phyloP scores from a whole-genome alignment of 2,888 invertebrate species.

The Tachina grossa region DNA sequence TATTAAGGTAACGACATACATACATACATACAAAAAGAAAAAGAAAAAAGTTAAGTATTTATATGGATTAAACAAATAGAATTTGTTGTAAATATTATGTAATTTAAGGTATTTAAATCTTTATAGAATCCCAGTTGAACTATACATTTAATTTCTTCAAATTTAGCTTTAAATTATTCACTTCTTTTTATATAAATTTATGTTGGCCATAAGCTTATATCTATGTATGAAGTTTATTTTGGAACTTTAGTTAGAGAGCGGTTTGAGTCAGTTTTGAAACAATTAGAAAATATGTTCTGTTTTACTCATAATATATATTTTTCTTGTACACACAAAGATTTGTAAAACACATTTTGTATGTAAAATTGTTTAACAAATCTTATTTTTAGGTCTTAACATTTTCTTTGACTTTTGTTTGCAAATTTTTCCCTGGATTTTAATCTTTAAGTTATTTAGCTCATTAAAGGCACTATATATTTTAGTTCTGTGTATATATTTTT shows the following conservation, averaged over 20 bases:
- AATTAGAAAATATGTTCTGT: neutral
- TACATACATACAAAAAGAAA: neutral
- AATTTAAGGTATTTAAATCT: neutral
- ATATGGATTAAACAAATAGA: conserved; percentile 40
- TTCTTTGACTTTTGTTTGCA: too few relatives aligned
- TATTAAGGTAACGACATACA: too few relatives aligned
- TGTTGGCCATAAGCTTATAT: neutral
- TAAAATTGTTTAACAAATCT: too few relatives aligned
- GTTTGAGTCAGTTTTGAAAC: neutral
- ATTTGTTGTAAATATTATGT: conserved; percentile 57
- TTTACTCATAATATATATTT: too few relatives aligned
- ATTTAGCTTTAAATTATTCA: neutral
- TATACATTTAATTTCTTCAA: neutral
- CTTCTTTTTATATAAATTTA: neutral
- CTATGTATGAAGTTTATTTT: neutral
- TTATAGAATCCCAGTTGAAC: neutral
- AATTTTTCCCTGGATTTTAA: neutral
- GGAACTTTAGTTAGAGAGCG: neutral
- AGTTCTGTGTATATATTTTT: neutral
- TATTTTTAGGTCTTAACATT: too few relatives aligned
- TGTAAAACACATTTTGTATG: too few relatives aligned
- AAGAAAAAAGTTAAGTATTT: conserved; percentile 11
- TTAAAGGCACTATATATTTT: neutral
- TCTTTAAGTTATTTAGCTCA: neutral
- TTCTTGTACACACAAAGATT: too few relatives aligned